Evolutionary conservation across 1,140 invertebrate species (phyloP).

Genomic region (Onthophagus taurus): DNA sequence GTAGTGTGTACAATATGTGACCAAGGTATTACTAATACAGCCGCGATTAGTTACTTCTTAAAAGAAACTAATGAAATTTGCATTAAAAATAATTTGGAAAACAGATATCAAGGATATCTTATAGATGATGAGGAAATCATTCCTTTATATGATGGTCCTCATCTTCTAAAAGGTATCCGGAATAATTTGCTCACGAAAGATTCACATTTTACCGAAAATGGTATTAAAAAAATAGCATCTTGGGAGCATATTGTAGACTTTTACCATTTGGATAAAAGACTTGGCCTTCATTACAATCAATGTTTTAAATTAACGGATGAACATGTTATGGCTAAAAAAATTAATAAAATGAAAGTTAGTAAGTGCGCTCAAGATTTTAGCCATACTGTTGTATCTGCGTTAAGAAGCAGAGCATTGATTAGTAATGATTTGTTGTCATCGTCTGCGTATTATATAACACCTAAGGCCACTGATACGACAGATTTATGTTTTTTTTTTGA

Average conservation of each 20-base stretch:
- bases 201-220: slow-evolving; percentile 19
- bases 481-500: too few relatives aligned
- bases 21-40: slow-evolving; percentile 15
- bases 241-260: slow-evolving; percentile 10
- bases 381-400: too few relatives aligned
- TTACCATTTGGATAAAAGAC: slow-evolving; percentile 5
- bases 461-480: too few relatives aligned
- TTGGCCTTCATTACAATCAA: too few relatives aligned
- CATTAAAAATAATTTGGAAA: slow-evolving; percentile 15
- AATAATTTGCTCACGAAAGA: slow-evolving; percentile 32
- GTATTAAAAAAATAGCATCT: slow-evolving; percentile 8
- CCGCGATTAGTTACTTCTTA: slow-evolving; percentile 16
- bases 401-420: too few relatives aligned
- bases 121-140: slow-evolving; percentile 25
- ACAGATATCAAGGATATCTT: slow-evolving; percentile 18
- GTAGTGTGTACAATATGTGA: slow-evolving; percentile 18
- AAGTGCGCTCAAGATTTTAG: slow-evolving; percentile 10
- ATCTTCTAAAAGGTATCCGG: slow-evolving; percentile 31
- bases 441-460: too few relatives aligned
- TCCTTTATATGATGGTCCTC: slow-evolving; percentile 30
- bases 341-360: slow-evolving; percentile 14
- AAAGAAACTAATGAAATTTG: slow-evolving; percentile 5
- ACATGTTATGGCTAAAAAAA: slow-evolving; percentile 4
- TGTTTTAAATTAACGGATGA: slow-evolving; percentile 11
- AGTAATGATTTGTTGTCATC: too few relatives aligned